phyloP scores from a whole-genome alignment of 2,888 invertebrate genomes.

The Epistrophella euchroma region DNA sequence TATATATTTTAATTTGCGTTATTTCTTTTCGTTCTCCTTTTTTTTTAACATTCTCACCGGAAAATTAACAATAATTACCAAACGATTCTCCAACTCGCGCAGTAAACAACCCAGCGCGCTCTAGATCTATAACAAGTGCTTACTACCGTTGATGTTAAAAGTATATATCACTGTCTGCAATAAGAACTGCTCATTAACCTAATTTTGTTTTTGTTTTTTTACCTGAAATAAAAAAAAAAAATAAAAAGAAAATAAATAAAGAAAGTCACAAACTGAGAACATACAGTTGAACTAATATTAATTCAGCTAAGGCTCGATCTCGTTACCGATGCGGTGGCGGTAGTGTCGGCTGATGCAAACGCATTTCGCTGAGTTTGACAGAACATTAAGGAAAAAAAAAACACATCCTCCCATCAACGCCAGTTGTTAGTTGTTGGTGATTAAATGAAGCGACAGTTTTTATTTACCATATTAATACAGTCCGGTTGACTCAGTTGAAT shows the following conservation, averaged over 20 bases:
- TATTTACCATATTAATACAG: background rate
- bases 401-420: background rate
- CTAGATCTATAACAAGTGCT: conserved; percentile 27
- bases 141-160: conserved; percentile 1
- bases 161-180: conserved; percentile 27
- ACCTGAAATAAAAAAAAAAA: conserved; percentile 11
- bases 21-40: background rate
- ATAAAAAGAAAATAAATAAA: conserved; percentile 23
- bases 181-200: conserved; percentile 50
- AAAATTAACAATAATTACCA: conserved; percentile 58
- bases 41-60: conserved; percentile 27
- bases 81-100: conserved; percentile 11
- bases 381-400: background rate
- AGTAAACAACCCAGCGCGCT: conserved; percentile 34
- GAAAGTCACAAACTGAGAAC: conserved; percentile 11
- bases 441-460: conserved; percentile 19
- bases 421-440: conserved; percentile 14
- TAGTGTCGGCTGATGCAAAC: background rate
- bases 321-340: conserved; percentile 17
- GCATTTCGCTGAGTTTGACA: conserved; percentile 5
- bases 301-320: conserved; percentile 26
- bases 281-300: conserved; percentile 37
- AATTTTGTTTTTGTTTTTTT: conserved; percentile 27
- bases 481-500: background rate
- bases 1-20: conserved; percentile 2